Conservation (phyloP, 2,888 invertebrate species). For the Fissipunctia ypsillon region DNA sequence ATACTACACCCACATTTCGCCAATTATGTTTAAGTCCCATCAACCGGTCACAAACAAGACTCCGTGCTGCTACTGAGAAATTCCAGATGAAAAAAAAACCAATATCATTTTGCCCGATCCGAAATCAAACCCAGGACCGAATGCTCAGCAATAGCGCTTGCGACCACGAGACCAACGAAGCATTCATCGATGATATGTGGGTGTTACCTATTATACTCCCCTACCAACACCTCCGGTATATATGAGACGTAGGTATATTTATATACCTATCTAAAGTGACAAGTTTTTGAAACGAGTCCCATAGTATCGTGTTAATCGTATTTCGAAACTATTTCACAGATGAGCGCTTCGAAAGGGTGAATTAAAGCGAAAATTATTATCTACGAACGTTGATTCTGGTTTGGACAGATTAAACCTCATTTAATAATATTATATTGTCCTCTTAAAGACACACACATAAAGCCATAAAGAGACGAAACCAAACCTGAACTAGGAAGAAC, state of each 20-base stretch:
- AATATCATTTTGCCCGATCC: too few relatives aligned
- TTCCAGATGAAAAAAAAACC: too few relatives aligned
- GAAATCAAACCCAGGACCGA: too few relatives aligned
- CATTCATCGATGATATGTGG: not conserved
- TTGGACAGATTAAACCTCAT: not conserved
- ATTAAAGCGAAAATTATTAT: not conserved
- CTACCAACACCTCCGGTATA: not conserved
- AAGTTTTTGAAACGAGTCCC: conserved; percentile 20
- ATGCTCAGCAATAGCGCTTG: too few relatives aligned
- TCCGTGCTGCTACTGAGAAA: too few relatives aligned
- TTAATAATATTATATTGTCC: not conserved
- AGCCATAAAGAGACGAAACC: too few relatives aligned
- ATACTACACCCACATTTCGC: too few relatives aligned
- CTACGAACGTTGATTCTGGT: not conserved
- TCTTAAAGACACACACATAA: not conserved
- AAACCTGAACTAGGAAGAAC: not conserved
- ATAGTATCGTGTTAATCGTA: conserved; percentile 46
- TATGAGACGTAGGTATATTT: not conserved
- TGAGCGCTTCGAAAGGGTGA: conserved; percentile 25
- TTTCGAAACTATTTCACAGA: conserved; percentile 44
- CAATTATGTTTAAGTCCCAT: too few relatives aligned
- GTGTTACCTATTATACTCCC: not conserved
- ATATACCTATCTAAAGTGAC: not conserved
- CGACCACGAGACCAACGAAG: too few relatives aligned
- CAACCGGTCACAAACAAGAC: too few relatives aligned